Evolutionary conservation across 2,888 invertebrate genomes (phyloP), one percentile per base, ranked within the genome.

Genomic region (Mesorhabditis sp.): DNA sequence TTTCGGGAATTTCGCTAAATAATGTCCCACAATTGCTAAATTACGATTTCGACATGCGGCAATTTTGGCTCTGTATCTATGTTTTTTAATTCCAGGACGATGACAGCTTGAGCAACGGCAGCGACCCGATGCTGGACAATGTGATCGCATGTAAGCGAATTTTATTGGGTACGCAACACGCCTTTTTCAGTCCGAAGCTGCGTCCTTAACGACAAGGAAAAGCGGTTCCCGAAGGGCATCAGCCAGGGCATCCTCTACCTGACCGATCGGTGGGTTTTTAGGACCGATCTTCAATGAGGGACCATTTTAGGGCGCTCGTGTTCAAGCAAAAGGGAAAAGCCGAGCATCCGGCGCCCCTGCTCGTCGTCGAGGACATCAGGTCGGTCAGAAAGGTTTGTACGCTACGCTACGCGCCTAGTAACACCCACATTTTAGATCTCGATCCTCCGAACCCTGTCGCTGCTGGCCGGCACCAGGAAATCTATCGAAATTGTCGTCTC

Each of bases 191-290:
- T 79, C 70, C 74, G 82, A 5, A 77, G 78, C 41, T 83, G 83
- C 68, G 78, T 80, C 6, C 72, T 83, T 70, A 74, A 80, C 67
- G 83, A 83, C 71, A 77, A 76, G 45, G 79, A 79, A 43, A 74
- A 75, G 45, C 50, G 73, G 2, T 82, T 82, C 65, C 77, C 83
- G 42, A 76, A 75, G 71, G 76, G 75, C 15, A 73, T 80, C 67
- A 76, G 73, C 42, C 70, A 80, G 0, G 83, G 83, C 4, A 78
- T 75, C 4, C 72, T 82, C 15, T 79, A 80, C 65, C 67, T 83
- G 50, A 83, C 80, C 3, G 78, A 78, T 44, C 72, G 72, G 69
- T 74, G 45, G 66, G 72, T 69, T 28, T 58, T 41, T 3, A n/a
- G 4, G 28, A 43, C 45, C 42, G 44, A n/a, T 41, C 41, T 4